Evolutionary conservation across 2,888 invertebrate species (phyloP).

Genomic region (Caenorhabditis sp.): DNA sequence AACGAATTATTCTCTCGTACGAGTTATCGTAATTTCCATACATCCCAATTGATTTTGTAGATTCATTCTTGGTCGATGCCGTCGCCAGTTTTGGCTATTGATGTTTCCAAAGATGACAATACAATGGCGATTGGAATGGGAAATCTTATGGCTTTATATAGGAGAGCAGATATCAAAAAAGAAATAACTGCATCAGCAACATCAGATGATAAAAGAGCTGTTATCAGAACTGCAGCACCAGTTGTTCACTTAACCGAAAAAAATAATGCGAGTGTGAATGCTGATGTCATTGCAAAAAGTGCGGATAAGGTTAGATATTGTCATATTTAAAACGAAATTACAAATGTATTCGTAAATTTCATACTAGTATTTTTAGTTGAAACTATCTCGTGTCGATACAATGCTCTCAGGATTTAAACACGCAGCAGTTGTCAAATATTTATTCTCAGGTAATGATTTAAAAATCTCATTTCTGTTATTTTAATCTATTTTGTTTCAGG

Average conservation of each 20-base stretch:
- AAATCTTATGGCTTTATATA: slow-evolving; percentile 85
- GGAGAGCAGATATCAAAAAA: slow-evolving; percentile 74
- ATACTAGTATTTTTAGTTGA: slow-evolving; percentile 9
- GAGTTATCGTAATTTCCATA: neutral
- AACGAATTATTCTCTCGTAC: slow-evolving; percentile 57
- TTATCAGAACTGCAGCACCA: slow-evolving; percentile 30
- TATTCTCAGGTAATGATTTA: slow-evolving; percentile 13
- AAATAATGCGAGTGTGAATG: slow-evolving; percentile 12
- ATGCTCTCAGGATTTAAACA: slow-evolving; percentile 36
- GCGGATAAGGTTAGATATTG: slow-evolving; percentile 16
- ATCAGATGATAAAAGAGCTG: slow-evolving; percentile 24
- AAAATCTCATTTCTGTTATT: too few species aligned
- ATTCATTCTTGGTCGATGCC: slow-evolving; percentile 90
- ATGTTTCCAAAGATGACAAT: slow-evolving; percentile 80
- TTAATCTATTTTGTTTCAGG: slow-evolving; percentile 6
- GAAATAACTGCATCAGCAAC: slow-evolving; percentile 23
- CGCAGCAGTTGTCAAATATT: slow-evolving; percentile 17
- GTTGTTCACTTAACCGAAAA: slow-evolving; percentile 28
- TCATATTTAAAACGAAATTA: too few species aligned
- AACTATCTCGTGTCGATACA: slow-evolving; percentile 27
- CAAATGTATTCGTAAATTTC: neutral
- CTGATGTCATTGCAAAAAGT: slow-evolving; percentile 34
- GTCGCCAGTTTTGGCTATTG: slow-evolving; percentile 87
- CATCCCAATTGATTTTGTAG: slow-evolving; percentile 5
- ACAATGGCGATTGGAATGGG: slow-evolving; percentile 86